phyloP scores from a whole-genome alignment of 2,113 vertebrate species.

The Sphyrna mokarran region DNA sequence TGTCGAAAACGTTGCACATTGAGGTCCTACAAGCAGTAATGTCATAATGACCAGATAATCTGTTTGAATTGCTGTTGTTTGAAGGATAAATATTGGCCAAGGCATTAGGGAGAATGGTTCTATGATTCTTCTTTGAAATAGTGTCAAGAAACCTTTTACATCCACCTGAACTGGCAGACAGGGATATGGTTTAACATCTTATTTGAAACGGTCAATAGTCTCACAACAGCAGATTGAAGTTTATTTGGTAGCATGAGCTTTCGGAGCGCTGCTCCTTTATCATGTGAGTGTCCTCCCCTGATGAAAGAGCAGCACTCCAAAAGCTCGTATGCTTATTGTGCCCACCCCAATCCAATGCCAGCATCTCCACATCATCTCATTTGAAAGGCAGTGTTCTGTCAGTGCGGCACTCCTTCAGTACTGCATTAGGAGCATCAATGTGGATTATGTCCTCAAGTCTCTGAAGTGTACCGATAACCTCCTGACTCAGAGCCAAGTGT shows the following conservation, averaged over 20 bases:
- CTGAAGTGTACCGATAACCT: no score
- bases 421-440: neutral
- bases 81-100: neutral
- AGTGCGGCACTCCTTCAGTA: neutral
- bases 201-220: neutral
- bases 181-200: neutral
- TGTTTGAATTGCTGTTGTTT: neutral
- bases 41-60: neutral
- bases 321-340: no score
- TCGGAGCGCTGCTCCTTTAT: no score
- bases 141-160: neutral
- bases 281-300: no score
- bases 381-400: neutral
- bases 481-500: no score
- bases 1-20: neutral
- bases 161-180: neutral
- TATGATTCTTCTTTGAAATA: neutral
- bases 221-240: no score
- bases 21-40: neutral
- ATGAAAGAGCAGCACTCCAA: no score
- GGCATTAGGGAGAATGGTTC: neutral
- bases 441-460: neutral
- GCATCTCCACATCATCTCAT: no score
- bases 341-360: no score
- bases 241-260: no score